phyloP scores from a whole-genome alignment of 1,140 invertebrate species.

The Watersipora subatra region DNA sequence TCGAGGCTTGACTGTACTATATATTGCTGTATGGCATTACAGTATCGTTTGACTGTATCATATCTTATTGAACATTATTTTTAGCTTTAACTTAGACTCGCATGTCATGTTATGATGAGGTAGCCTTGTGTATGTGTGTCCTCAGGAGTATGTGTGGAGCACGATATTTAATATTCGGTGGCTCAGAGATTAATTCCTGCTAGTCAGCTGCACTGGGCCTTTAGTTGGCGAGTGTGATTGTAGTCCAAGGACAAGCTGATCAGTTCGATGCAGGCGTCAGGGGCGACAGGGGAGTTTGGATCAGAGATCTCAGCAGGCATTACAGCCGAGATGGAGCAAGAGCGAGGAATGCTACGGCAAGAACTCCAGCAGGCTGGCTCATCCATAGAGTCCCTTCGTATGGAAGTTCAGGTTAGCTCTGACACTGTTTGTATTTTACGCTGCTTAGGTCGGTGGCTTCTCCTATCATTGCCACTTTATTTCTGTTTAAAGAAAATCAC shows the following conservation, averaged over 20 bases:
- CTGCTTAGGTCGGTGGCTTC: conserved; percentile 34
- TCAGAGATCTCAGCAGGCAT: conserved; percentile 16
- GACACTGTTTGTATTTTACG: background rate
- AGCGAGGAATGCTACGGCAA: conserved; percentile 49
- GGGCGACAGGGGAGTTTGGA: conserved; percentile 25
- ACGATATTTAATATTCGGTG: too few relatives aligned
- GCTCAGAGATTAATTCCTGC: too few relatives aligned
- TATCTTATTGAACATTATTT: too few relatives aligned
- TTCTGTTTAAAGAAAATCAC: too few relatives aligned
- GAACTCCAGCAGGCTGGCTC: conserved; percentile 48
- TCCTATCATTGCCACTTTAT: too few relatives aligned
- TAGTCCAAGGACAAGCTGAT: conserved; percentile 65
- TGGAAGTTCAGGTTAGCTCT: conserved; percentile 43
- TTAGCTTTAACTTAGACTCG: too few relatives aligned
- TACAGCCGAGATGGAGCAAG: conserved; percentile 42
- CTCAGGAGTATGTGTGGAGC: too few relatives aligned
- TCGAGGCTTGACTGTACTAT: too few relatives aligned
- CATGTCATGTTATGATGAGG: too few relatives aligned
- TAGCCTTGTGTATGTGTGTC: too few relatives aligned
- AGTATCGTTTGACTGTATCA: background rate
- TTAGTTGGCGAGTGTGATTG: too few relatives aligned
- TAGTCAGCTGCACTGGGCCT: too few relatives aligned
- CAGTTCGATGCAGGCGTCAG: conserved; percentile 47
- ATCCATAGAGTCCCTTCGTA: conserved; percentile 43
- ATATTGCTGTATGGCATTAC: background rate